phyloP scores from a whole-genome alignment of 2,797 vertebrate genomes.

The Micromesistius poutassou region DNA sequence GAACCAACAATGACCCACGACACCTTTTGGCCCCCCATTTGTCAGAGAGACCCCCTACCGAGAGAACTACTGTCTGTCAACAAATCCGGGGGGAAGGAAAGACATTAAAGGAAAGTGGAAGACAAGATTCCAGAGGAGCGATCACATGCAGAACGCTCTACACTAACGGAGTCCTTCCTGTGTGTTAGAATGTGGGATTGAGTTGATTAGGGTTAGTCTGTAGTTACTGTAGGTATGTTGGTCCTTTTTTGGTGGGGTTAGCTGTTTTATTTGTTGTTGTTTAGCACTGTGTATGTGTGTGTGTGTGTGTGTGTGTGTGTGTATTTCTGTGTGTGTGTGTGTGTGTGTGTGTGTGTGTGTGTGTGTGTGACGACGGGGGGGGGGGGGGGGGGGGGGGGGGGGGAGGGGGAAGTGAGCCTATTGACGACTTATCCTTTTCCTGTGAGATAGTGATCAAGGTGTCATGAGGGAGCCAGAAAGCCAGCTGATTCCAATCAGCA shows the following conservation, averaged over 20 bases:
- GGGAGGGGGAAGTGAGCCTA: not conserved
- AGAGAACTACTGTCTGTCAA: conserved; percentile 47
- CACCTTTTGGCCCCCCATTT: conserved; percentile 68
- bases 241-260: not conserved
- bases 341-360: conserved; percentile 9
- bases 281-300: not conserved
- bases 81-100: not conserved
- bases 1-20: conserved; percentile 14
- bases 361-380: not conserved
- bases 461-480: not conserved
- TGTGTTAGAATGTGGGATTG: no score
- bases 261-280: no score
- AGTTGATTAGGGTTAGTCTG: not conserved
- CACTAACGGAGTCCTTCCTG: no score
- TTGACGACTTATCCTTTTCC: not conserved
- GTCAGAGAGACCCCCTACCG: conserved; percentile 62
- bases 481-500: not conserved
- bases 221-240: not conserved
- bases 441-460: not conserved
- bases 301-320: not conserved
- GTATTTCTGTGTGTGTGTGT: not conserved
- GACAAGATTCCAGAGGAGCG: not conserved
- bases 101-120: not conserved
- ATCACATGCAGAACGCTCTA: not conserved
- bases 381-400: not conserved